Evolutionary conservation across 2,888 invertebrate species (phyloP), one percentile per base, ranked within the genome.

Genomic region (Dascillus cervinus): DNA sequence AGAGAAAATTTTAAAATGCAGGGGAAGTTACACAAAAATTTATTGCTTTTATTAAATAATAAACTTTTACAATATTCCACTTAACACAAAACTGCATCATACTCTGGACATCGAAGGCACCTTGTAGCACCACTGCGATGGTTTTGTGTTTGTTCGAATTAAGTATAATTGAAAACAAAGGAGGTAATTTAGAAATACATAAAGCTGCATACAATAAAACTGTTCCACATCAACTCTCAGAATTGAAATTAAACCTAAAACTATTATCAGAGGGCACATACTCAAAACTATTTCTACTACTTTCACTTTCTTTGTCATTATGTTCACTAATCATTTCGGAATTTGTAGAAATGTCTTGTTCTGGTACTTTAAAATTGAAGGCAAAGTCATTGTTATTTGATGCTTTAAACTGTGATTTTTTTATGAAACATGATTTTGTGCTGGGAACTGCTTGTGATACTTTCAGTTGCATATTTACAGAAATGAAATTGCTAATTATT

Each of bases 161-260:
- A n/a, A n/a, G n/a, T n/a, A n/a, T n/a, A n/a, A n/a, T n/a, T n/a
- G n/a, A n/a, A n/a, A n/a, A n/a, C n/a, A n/a, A n/a, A n/a, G n/a
- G n/a, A n/a, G n/a, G n/a, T n/a, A n/a, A n/a, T n/a, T n/a, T n/a
- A n/a, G n/a, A n/a, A n/a, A n/a, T n/a, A n/a, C n/a, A n/a, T n/a
- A n/a, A n/a, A n/a, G n/a, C n/a, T n/a, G n/a, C n/a, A n/a, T n/a
- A n/a, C n/a, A n/a, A n/a, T n/a, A n/a, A n/a, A n/a, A n/a, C n/a
- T n/a, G n/a, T n/a, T n/a, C n/a, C n/a, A n/a, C n/a, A 33, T 29
- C 30, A 21, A 25, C 13, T 36, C 11, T 57, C 50, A 27, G 59
- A 32, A 11, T 60, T 50, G 65, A 82, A 82, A 64, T 79, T 78
- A 65, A 82, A 82, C 55, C 70, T 76, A 63, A 82, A 82, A 34